Percentiles rank a stretch among this genome's conserved stretches.
These are phyloP conservation scores for Drosophila kurseongensis DNA, from an alignment of 1,140 invertebrate genomes.

Conservation along the genomic window DNA sequence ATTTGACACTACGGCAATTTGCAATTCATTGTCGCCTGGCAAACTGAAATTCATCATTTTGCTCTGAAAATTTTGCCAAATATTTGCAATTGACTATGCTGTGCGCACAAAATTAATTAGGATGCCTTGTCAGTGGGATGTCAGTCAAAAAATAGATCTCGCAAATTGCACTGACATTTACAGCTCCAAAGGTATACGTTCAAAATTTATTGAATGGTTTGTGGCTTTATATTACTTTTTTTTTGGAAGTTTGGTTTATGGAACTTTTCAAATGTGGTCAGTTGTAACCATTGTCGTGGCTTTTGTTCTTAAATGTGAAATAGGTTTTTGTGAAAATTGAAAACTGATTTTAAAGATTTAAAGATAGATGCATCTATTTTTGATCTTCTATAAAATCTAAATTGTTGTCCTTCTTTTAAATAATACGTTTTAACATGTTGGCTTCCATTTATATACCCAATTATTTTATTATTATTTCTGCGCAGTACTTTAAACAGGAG, in stretches of 20 bases:
- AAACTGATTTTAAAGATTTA: too few relatives aligned
- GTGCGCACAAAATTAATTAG: constrained; percentile 38
- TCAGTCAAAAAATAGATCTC: constrained; percentile 2
- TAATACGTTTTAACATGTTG: too few relatives aligned
- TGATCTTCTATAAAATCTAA: too few relatives aligned
- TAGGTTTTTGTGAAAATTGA: too few relatives aligned
- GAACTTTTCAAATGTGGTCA: not conserved
- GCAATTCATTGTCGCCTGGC: constrained; percentile 32
- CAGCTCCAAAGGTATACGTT: not conserved
- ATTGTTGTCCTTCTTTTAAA: too few relatives aligned
- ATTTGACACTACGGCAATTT: constrained; percentile 25
- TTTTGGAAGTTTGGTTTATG: not conserved
- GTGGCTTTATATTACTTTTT: not conserved
- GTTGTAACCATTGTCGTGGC: not conserved
- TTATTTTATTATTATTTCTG: too few relatives aligned
- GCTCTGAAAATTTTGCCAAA: constrained; percentile 18
- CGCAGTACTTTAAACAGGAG: too few relatives aligned
- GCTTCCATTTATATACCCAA: too few relatives aligned
- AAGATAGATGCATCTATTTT: too few relatives aligned
- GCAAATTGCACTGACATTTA: constrained; percentile 9
- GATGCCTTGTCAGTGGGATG: constrained; percentile 14
- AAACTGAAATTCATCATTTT: constrained; percentile 27
- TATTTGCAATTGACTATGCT: constrained; percentile 23
- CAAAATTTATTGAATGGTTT: not conserved
- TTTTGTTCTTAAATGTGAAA: not conserved